These are phyloP conservation scores for Hiodon tergisus DNA, from an alignment of 2,113 vertebrate species.

Conservation along the genomic window DNA sequence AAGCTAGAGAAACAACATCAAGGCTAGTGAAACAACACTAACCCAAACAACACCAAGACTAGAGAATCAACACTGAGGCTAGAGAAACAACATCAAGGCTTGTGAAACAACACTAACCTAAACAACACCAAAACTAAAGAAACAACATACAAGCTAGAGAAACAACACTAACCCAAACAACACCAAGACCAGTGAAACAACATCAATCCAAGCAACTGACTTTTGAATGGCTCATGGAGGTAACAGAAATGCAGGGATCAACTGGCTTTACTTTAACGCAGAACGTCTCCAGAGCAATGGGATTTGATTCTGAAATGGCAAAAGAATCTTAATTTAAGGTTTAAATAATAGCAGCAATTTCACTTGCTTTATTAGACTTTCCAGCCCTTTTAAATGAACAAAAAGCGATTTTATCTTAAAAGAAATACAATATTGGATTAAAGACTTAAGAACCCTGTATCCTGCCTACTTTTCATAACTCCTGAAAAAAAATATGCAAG, in stretches of 20 bases:
- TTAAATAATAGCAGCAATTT: neutral
- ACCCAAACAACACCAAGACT: neutral
- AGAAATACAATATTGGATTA: slow-evolving; percentile 22
- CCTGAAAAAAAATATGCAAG: slow-evolving; percentile 9
- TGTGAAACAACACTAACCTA: neutral
- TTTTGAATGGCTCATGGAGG: too few species aligned
- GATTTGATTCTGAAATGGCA: neutral
- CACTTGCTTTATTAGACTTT: neutral
- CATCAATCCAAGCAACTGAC: too few species aligned
- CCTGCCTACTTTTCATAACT: slow-evolving; percentile 7
- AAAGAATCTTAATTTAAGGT: neutral
- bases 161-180: too few species aligned
- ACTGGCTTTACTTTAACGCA: neutral
- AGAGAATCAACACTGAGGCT: neutral
- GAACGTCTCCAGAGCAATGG: neutral
- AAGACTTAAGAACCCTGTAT: neutral
- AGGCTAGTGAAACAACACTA: neutral
- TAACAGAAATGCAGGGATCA: neutral
- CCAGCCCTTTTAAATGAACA: slow-evolving; percentile 7
- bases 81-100: too few species aligned
- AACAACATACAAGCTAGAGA: too few species aligned
- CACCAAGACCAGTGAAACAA: too few species aligned
- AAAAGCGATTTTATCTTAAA: slow-evolving; percentile 3
- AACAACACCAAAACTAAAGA: too few species aligned
- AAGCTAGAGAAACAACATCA: too few species aligned